Evolutionary conservation across 2,888 invertebrate species (phyloP), one percentile per base, ranked within the genome.

Genomic region (Panopea generosa): DNA sequence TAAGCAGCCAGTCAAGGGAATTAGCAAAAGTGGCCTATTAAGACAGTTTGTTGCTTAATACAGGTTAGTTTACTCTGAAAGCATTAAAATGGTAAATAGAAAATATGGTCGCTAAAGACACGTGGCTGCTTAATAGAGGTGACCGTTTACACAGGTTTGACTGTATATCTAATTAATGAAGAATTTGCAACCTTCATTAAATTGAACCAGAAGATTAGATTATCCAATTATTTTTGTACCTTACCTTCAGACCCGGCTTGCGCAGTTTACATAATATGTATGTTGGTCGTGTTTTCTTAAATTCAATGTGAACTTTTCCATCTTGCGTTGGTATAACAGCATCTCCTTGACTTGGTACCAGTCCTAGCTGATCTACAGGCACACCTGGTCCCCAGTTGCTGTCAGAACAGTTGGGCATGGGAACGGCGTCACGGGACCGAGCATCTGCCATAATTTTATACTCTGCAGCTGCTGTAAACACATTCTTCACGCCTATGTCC

Each of bases 221-320:
- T n/a, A n/a, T n/a, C n/a, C n/a, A n/a, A n/a, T n/a, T n/a, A n/a
- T n/a, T n/a, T n/a, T 33, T n/a, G 20, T 14, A 27, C 1, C 33
- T 65, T 53, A 79, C 79, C 79, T 76, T 86, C 85, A 91, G 84
- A n/a, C 90, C 92, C 40, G 91, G 91, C 65, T 88, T 88, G 40
- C 88, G 83, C 61, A 92, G 87, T 66, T 92, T 91, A 66, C 91
- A 91, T 26, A 91, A 88, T 33, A 92, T 84, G 50, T 85, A 89
- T 2, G 99, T 96, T 65, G 94, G 94, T 85, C 96, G 95, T 89
- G 97, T 97, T 91, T 96, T 97, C 57, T 95, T 95, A 93, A 95
- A 97, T 84, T 95, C 95, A 14, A 90, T 70, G 56, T 87, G 84
- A n/a, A 91, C 89, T 22, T 83, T 80, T 2, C 90, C 91, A 62